Conservation (phyloP, 2,888 invertebrate genomes). For the Caenorhabditis japonica region DNA sequence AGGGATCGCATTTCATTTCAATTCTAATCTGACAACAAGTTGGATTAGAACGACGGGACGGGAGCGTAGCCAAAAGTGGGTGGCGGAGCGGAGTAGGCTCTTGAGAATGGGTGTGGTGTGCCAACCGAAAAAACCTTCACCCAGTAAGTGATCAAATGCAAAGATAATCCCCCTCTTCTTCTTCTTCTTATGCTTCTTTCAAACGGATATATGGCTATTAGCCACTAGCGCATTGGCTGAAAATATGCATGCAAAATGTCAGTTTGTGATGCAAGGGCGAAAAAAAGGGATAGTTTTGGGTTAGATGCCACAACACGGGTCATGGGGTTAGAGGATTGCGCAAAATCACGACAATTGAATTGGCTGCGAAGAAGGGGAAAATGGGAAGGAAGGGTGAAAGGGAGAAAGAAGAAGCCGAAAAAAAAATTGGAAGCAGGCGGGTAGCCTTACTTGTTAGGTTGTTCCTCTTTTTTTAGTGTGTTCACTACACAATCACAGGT, state of each 20-base stretch:
- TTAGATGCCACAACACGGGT: conserved; percentile 8
- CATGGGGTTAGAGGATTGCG: conserved; percentile 12
- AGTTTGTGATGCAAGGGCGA: neutral
- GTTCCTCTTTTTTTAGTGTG: too few species aligned
- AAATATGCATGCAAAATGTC: neutral
- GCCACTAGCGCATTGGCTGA: too few species aligned
- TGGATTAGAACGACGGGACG: conserved; percentile 39
- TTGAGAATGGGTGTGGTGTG: conserved; percentile 46
- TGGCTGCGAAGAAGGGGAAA: too few species aligned
- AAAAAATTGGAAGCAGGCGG: conserved; percentile 22
- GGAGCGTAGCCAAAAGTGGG: conserved; percentile 4
- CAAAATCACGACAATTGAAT: conserved; percentile 53
- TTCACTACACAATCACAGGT: too few species aligned
- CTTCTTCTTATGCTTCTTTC: conserved; percentile 8
- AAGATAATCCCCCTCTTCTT: conserved; percentile 25
- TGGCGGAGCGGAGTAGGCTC: conserved; percentile 12
- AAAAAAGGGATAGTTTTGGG: conserved; percentile 27
- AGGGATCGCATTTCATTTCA: conserved; percentile 26
- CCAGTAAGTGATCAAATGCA: conserved; percentile 31
- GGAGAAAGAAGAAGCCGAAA: conserved; percentile 4
- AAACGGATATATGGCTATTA: conserved; percentile 4
- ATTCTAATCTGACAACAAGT: conserved; percentile 38
- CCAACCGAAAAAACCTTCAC: conserved; percentile 1
- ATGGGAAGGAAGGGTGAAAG: neutral
- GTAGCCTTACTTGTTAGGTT: too few species aligned